phyloP scores from a whole-genome alignment of 2,113 vertebrate species.

The Sorex fumeus region DNA sequence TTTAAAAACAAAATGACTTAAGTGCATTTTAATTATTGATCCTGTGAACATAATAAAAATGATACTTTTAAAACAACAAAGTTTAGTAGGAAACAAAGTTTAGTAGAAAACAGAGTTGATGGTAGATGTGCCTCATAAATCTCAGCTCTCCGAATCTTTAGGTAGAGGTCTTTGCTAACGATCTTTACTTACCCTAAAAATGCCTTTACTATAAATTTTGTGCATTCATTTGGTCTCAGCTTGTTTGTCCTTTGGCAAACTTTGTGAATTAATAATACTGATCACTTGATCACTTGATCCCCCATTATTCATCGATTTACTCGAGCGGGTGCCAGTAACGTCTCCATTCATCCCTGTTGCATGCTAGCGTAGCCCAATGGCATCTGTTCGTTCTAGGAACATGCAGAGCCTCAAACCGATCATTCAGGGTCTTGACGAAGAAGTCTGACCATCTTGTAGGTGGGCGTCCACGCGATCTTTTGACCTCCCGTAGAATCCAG shows the following conservation, averaged over 20 bases:
- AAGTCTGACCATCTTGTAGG: too few species aligned
- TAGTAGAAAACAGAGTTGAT: not conserved
- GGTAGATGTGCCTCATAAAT: not conserved
- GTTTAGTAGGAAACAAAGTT: not conserved
- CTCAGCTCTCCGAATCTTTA: not conserved
- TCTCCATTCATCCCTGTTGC: too few species aligned
- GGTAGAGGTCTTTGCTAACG: not conserved
- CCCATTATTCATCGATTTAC: too few species aligned
- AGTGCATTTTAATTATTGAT: conserved; percentile 37
- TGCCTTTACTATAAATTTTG: not conserved
- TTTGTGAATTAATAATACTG: not conserved
- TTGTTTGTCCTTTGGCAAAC: conserved; percentile 9
- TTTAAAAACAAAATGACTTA: conserved; percentile 6
- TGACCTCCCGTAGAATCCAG: too few species aligned
- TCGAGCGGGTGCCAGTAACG: too few species aligned
- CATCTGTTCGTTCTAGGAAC: too few species aligned
- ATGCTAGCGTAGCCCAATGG: too few species aligned
- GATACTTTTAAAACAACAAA: conserved; percentile 6
- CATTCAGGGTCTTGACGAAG: too few species aligned
- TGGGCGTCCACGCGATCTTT: too few species aligned
- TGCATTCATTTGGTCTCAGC: not conserved
- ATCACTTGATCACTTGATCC: too few species aligned
- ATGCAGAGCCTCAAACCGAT: too few species aligned
- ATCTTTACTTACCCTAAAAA: not conserved
- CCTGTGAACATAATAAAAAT: conserved; percentile 20